These are phyloP conservation scores for Eurytoma californica DNA, from an alignment of 2,888 invertebrate genomes.

Conservation along the genomic window DNA sequence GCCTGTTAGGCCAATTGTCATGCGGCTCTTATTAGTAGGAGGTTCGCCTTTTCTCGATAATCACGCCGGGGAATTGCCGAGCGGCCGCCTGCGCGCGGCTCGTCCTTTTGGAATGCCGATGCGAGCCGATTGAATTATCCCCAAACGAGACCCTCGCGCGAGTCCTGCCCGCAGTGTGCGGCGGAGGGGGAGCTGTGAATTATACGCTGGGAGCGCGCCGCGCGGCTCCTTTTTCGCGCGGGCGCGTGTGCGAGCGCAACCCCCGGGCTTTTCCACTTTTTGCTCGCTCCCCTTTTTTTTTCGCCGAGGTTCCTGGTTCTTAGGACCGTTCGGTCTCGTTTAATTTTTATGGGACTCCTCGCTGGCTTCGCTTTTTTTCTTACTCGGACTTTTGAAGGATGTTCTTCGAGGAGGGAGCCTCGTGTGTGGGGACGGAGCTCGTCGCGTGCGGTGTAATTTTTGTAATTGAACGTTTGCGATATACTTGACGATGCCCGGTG, in stretches of 20 bases:
- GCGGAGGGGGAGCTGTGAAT: slow-evolving; percentile 39
- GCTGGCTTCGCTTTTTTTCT: not conserved
- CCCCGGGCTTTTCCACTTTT: not conserved
- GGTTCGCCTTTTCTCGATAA: slow-evolving; percentile 60
- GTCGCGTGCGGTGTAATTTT: slow-evolving; percentile 25
- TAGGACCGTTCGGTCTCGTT: slow-evolving; percentile 24
- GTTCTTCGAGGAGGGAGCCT: not conserved
- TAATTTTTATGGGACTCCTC: slow-evolving; percentile 34
- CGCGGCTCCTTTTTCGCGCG: slow-evolving; percentile 43
- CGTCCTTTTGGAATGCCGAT: slow-evolving; percentile 43
- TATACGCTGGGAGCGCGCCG: slow-evolving; percentile 39
- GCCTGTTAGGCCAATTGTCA: slow-evolving; percentile 63
- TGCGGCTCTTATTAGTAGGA: slow-evolving; percentile 60
- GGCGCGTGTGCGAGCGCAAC: not conserved
- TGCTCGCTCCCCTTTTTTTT: not conserved
- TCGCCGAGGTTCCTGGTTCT: not conserved
- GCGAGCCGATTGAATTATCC: slow-evolving; percentile 48
- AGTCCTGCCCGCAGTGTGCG: not conserved
- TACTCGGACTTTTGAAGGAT: too few relatives aligned
- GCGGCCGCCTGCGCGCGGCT: slow-evolving; percentile 6
- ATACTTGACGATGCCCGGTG: slow-evolving; percentile 9
- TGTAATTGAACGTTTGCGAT: slow-evolving; percentile 40
- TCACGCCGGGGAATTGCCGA: slow-evolving; percentile 55
- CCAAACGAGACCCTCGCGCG: slow-evolving; percentile 32
- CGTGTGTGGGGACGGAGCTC: not conserved